phyloP scores from a whole-genome alignment of 2,888 invertebrate species.

The Anagyrus pseudococci region DNA sequence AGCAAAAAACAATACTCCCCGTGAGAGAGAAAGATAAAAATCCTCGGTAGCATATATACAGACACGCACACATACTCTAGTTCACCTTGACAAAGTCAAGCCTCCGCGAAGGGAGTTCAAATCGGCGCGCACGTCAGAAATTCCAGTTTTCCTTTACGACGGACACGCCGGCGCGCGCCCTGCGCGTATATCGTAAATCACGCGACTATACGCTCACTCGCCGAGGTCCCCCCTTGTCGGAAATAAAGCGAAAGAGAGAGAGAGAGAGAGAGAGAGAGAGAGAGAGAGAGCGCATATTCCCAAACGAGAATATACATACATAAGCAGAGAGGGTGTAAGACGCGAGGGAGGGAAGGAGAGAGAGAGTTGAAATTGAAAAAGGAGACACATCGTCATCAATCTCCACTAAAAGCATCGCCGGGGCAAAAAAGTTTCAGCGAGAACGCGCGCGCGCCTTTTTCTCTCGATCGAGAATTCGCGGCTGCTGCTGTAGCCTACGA shows the following conservation, averaged over 20 bases:
- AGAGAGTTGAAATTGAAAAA: conserved; percentile 17
- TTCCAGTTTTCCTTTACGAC: conserved; percentile 34
- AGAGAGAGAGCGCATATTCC: not conserved
- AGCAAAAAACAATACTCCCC: no score
- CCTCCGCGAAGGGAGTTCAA: conserved; percentile 12
- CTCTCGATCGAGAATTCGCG: not conserved
- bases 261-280: no score
- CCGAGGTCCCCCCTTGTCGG: conserved; percentile 6
- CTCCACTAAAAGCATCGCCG: conserved; percentile 22
- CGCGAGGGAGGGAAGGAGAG: not conserved
- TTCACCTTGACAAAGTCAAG: conserved; percentile 31
- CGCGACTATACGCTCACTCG: conserved; percentile 5
- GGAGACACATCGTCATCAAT: conserved; percentile 21
- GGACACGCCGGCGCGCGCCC: conserved; percentile 7
- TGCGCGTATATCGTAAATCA: conserved; percentile 24
- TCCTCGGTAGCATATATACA: no score
- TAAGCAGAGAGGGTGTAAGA: not conserved
- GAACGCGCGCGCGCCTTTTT: not conserved
- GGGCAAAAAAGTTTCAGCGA: not conserved
- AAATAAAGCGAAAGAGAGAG: conserved; percentile 24
- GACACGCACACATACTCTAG: no score
- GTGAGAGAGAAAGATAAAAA: no score
- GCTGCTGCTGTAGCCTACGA: not conserved
- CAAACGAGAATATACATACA: conserved; percentile 2
- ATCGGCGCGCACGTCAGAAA: conserved; percentile 30